These are phyloP conservation scores for Asarcornis scutulata DNA, from an alignment of 2,113 vertebrate species.

Conservation along the genomic window DNA sequence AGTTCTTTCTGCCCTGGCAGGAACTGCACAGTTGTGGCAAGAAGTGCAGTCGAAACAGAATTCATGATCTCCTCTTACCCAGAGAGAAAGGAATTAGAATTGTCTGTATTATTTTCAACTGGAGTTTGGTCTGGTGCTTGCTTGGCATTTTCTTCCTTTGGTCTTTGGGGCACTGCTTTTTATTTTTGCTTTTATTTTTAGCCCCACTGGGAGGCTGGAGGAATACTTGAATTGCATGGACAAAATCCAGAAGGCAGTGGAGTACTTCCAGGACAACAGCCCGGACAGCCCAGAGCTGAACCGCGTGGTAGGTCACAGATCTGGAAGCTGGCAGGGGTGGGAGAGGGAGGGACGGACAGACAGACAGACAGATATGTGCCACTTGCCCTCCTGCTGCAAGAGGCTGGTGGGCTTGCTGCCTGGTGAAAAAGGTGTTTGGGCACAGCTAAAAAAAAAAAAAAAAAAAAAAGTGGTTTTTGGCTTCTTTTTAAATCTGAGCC, in stretches of 20 bases:
- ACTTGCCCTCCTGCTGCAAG: not conserved
- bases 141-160: not conserved
- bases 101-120: not conserved
- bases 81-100: not conserved
- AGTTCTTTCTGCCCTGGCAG: not conserved
- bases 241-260: conserved; percentile 97
- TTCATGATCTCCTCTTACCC: not conserved
- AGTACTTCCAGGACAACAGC: conserved; percentile 98
- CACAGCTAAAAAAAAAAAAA: not conserved
- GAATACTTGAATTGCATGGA: conserved; percentile 94
- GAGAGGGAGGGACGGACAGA: not conserved
- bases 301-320: conserved; percentile 85
- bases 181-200: conserved; percentile 57
- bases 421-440: not conserved
- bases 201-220: conserved; percentile 91
- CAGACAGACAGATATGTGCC: not conserved
- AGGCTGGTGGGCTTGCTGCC: not conserved
- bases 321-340: not conserved
- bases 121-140: not conserved
- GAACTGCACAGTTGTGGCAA: not conserved
- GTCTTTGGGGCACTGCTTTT: not conserved
- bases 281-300: conserved; percentile 97
- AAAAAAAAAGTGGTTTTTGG: not conserved
- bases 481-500: not conserved
- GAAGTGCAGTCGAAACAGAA: not conserved